These are phyloP conservation scores for Plebejus anna DNA, from an alignment of 2,888 invertebrate genomes.

Conservation along the genomic window DNA sequence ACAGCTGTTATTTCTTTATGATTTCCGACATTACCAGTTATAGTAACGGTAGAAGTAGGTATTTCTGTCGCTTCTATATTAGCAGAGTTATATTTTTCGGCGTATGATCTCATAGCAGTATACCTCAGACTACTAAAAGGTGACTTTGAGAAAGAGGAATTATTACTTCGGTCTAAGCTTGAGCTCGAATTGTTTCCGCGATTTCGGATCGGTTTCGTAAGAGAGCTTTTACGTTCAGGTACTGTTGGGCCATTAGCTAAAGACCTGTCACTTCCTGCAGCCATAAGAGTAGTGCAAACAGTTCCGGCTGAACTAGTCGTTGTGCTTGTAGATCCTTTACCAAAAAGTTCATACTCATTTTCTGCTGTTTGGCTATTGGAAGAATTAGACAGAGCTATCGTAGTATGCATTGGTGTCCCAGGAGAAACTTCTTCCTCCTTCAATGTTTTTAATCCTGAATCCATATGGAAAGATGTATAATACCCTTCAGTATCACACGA, in stretches of 20 bases:
- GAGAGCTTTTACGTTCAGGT: conserved; percentile 90
- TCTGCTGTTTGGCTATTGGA: conserved; percentile 88
- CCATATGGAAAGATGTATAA: conserved; percentile 98
- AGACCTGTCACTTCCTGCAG: conserved; percentile 82
- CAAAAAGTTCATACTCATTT: conserved; percentile 94
- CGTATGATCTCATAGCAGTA: conserved; percentile 57
- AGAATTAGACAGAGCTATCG: conserved; percentile 84
- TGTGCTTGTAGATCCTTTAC: conserved; percentile 94
- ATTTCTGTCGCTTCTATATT: conserved; percentile 61
- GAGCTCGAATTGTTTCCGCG: conserved; percentile 75
- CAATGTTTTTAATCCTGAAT: conserved; percentile 93
- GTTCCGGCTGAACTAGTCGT: conserved; percentile 95
- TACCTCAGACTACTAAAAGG: conserved; percentile 66
- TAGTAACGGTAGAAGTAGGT: conserved; percentile 60
- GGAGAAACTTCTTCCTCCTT: conserved; percentile 84
- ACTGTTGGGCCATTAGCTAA: conserved; percentile 85
- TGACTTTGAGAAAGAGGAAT: conserved; percentile 64
- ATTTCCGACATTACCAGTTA: conserved; percentile 65
- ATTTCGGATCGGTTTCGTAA: conserved; percentile 80
- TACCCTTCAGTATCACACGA: conserved; percentile 98
- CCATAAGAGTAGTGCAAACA: conserved; percentile 90
- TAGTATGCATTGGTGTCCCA: conserved; percentile 85
- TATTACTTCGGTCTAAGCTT: conserved; percentile 77
- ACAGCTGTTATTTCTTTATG: conserved; percentile 79
- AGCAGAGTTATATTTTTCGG: conserved; percentile 63